phyloP scores from a whole-genome alignment of 2,113 vertebrate genomes.

The Brachyhypopomus occidentalis region DNA sequence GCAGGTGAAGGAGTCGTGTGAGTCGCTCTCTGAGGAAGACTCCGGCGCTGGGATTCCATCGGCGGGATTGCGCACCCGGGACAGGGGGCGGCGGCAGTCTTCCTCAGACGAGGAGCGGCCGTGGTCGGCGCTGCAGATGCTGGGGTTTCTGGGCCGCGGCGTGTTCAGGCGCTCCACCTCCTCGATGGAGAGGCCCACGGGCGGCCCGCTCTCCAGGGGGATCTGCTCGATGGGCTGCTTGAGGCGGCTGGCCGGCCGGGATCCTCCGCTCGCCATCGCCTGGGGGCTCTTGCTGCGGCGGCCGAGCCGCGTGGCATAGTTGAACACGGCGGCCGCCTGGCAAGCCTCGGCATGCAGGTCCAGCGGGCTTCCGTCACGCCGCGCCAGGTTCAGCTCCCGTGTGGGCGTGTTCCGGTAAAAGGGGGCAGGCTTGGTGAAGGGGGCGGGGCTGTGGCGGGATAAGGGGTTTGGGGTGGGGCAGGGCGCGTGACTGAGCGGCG shows the following conservation, averaged over 20 bases:
- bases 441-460: slow-evolving; percentile 91
- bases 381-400: slow-evolving; percentile 86
- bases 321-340: slow-evolving; percentile 85
- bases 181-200: slow-evolving; percentile 92
- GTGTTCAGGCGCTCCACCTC: slow-evolving; percentile 98
- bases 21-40: slow-evolving; percentile 97
- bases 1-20: slow-evolving; percentile 98
- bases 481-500: slow-evolving; percentile 87
- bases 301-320: slow-evolving; percentile 88
- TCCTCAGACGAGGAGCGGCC: slow-evolving; percentile 94
- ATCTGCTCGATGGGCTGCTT: slow-evolving; percentile 92
- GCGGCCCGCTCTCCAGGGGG: slow-evolving; percentile 86
- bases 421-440: slow-evolving; percentile 87
- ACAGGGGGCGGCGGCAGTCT: slow-evolving; percentile 89
- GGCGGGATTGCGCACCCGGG: slow-evolving; percentile 90
- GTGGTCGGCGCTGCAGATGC: slow-evolving; percentile 97
- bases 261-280: slow-evolving; percentile 84
- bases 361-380: slow-evolving; percentile 85
- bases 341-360: slow-evolving; percentile 85
- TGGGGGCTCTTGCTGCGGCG: slow-evolving; percentile 95
- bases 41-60: slow-evolving; percentile 93
- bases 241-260: slow-evolving; percentile 89
- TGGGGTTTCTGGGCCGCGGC: slow-evolving; percentile 92
- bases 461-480: slow-evolving; percentile 90
- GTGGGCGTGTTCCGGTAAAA: slow-evolving; percentile 94